Percentiles rank a stretch among this genome's conserved stretches.
Conservation (phyloP, 2,113 vertebrate genomes). For the Myotis yumanensis region DNA sequence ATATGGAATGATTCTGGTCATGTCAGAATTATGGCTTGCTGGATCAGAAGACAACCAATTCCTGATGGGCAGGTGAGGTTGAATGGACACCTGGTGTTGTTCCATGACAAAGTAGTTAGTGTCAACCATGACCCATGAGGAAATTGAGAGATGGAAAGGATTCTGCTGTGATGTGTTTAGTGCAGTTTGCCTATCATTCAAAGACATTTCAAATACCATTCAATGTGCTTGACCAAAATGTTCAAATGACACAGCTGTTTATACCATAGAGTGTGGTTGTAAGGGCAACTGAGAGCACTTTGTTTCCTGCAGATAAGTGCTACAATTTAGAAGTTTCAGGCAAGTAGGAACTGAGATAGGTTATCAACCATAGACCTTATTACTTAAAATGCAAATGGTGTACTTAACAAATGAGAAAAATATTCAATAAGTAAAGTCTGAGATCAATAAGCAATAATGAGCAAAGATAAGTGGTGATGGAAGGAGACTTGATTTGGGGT, state of each 20-base stretch:
- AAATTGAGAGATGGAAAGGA: neutral
- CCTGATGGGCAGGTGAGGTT: neutral
- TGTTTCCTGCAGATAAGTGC: neutral
- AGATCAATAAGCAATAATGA: neutral
- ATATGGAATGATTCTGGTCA: neutral
- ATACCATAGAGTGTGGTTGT: neutral
- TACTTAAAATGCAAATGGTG: neutral
- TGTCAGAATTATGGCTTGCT: neutral
- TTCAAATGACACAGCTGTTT: neutral
- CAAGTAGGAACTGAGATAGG: neutral
- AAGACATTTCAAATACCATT: neutral
- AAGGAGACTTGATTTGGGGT: neutral
- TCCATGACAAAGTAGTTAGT: neutral
- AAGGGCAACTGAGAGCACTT: neutral
- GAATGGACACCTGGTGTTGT: neutral
- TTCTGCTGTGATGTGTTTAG: neutral
- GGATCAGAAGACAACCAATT: neutral
- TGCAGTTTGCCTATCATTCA: neutral
- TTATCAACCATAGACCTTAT: neutral
- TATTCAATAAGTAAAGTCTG: neutral
- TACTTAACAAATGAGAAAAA: conserved; percentile 8
- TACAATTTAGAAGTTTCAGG: neutral
- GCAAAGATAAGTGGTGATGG: neutral
- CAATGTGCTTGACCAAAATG: neutral
- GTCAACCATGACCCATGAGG: neutral